phyloP scores from a whole-genome alignment of 2,888 invertebrate genomes.

The Phalangium opilio region DNA sequence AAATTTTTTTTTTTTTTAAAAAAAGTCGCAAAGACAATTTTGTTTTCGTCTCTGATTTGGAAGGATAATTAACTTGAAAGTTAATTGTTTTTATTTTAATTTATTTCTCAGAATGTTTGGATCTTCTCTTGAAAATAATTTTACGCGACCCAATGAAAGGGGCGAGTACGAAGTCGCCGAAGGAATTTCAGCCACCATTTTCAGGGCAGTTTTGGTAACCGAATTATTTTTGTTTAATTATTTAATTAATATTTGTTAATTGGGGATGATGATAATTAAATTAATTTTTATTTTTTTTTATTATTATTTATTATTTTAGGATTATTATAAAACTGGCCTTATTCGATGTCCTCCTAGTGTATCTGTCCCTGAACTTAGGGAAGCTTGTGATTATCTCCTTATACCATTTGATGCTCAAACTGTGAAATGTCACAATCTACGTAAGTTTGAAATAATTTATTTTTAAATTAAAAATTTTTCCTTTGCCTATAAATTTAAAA shows the following conservation, averaged over 20 bases:
- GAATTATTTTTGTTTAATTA: slow-evolving; percentile 3
- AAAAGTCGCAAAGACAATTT: no score
- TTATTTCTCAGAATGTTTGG: slow-evolving; percentile 66
- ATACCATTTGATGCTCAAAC: slow-evolving; percentile 95
- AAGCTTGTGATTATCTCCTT: slow-evolving; percentile 95
- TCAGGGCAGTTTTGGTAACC: slow-evolving; percentile 67
- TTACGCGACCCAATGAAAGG: slow-evolving; percentile 83
- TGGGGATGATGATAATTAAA: not conserved
- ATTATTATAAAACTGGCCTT: slow-evolving; percentile 78
- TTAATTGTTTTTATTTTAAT: not conserved
- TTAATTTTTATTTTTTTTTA: slow-evolving; percentile 2
- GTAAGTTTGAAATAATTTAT: slow-evolving; percentile 47
- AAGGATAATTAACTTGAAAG: no score
- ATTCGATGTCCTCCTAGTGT: slow-evolving; percentile 92
- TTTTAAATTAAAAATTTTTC: no score
- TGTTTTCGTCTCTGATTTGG: no score
- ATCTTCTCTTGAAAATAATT: slow-evolving; percentile 58
- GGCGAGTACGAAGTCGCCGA: slow-evolving; percentile 97
- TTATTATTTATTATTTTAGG: slow-evolving; percentile 31
- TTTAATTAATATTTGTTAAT: not conserved
- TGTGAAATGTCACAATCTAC: slow-evolving; percentile 86
- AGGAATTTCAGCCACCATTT: slow-evolving; percentile 87
- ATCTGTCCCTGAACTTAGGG: slow-evolving; percentile 85
- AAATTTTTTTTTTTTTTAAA: no score
- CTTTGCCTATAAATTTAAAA: no score